Percentiles rank a stretch among this genome's conserved stretches.
Evolutionary conservation across 2,888 invertebrate species (phyloP).

Genomic region (Dicyrtoma fusca): DNA sequence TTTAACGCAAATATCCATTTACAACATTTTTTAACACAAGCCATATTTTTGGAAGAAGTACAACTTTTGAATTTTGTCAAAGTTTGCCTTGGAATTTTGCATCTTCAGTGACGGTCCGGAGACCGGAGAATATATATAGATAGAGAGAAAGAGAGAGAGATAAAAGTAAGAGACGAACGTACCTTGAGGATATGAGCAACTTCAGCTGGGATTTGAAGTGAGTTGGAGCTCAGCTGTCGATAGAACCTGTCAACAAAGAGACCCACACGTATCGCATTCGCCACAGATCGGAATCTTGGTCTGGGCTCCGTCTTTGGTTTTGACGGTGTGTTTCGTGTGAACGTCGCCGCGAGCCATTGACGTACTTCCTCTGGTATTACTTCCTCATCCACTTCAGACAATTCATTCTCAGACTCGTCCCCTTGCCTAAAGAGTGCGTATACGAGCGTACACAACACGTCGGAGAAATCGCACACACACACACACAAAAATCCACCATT

Average conservation of each 20-base stretch:
- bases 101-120: too few relatives aligned
- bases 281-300: constrained; percentile 86
- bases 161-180: constrained; percentile 36
- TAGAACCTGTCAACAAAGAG: constrained; percentile 96
- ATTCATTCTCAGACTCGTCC: constrained; percentile 91
- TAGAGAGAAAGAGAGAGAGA: neutral
- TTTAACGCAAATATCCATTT: too few relatives aligned
- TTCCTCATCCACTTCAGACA: constrained; percentile 94
- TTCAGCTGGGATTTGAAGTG: constrained; percentile 80
- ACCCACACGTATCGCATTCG: constrained; percentile 93
- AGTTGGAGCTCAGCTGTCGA: constrained; percentile 68
- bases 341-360: constrained; percentile 95
- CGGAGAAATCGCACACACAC: too few relatives aligned
- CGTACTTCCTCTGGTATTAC: constrained; percentile 95
- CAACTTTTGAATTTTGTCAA: too few relatives aligned
- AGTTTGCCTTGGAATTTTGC: too few relatives aligned
- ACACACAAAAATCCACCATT: too few relatives aligned
- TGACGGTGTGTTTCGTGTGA: constrained; percentile 80
- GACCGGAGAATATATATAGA: too few relatives aligned
- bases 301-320: constrained; percentile 67
- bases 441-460: neutral
- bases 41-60: too few relatives aligned
- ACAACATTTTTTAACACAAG: too few relatives aligned
- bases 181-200: constrained; percentile 86
- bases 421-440: constrained; percentile 66